Evolutionary conservation across 1,140 invertebrate genomes (phyloP).

Genomic region (Drosophila carrolli): DNA sequence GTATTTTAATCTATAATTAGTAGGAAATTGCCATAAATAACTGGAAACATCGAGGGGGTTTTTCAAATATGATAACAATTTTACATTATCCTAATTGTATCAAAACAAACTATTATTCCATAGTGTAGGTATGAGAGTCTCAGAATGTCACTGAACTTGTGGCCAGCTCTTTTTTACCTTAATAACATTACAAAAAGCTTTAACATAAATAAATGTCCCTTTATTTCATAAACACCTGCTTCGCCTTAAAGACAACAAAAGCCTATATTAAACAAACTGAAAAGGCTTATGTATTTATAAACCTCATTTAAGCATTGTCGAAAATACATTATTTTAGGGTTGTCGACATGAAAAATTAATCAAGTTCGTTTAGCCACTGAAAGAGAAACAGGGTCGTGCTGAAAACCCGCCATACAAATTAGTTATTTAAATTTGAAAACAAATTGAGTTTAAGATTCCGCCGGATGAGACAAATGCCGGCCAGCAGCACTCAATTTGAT

Average conservation of each 20-base stretch:
- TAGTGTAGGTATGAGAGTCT: neutral
- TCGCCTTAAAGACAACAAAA: neutral
- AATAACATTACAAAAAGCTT: neutral
- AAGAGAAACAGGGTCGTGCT: neutral
- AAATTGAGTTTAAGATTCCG: conserved; percentile 24
- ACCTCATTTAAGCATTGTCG: neutral
- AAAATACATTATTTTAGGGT: conserved; percentile 1
- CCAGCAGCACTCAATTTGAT: conserved; percentile 47
- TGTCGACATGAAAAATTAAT: conserved; percentile 14
- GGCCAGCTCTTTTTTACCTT: neutral
- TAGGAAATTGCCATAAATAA: neutral
- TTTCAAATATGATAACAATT: too few relatives aligned
- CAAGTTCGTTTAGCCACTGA: conserved; percentile 10
- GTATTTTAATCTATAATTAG: conserved; percentile 2
- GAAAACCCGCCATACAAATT: conserved; percentile 13
- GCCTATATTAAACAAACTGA: conserved; percentile 1
- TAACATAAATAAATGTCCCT: conserved; percentile 15
- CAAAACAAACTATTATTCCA: too few relatives aligned
- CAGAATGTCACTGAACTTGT: conserved; percentile 6
- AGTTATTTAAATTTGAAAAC: conserved; percentile 44
- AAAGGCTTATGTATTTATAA: conserved; percentile 10
- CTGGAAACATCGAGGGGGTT: too few relatives aligned
- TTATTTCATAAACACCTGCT: conserved; percentile 18
- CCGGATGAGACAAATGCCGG: conserved; percentile 37
- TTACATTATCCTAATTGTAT: too few relatives aligned